phyloP scores from a whole-genome alignment of 2,888 invertebrate species.

The Cyclophora punctaria region DNA sequence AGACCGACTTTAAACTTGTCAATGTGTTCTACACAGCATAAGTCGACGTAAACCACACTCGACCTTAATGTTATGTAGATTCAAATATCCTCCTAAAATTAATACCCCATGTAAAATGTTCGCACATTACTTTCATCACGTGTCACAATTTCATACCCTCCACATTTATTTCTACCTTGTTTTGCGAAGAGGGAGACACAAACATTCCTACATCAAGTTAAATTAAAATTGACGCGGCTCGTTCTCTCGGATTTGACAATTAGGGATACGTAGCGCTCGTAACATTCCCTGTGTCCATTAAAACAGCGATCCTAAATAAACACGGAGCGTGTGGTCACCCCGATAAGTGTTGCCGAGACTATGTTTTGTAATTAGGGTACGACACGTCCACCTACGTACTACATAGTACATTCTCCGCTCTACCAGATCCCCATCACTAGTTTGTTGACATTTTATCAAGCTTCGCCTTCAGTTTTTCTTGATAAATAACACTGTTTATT shows the following conservation, averaged over 20 bases:
- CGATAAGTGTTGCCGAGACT: slow-evolving; percentile 59
- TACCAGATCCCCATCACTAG: too few relatives aligned
- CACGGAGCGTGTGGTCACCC: slow-evolving; percentile 53
- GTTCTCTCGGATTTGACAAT: slow-evolving; percentile 47
- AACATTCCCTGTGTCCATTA: slow-evolving; percentile 60
- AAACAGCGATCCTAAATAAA: slow-evolving; percentile 68
- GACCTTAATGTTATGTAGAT: neutral
- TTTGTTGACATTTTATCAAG: too few relatives aligned
- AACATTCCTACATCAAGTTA: slow-evolving; percentile 16
- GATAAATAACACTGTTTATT: too few relatives aligned
- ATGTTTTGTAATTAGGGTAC: slow-evolving; percentile 50
- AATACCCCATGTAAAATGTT: slow-evolving; percentile 16
- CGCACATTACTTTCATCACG: slow-evolving; percentile 20
- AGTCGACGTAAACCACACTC: slow-evolving; percentile 1
- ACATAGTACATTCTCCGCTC: too few relatives aligned
- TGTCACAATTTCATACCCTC: slow-evolving; percentile 20
- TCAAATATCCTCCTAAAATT: slow-evolving; percentile 12
- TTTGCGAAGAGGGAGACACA: slow-evolving; percentile 14
- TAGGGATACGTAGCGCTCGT: slow-evolving; percentile 42
- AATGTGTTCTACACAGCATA: neutral
- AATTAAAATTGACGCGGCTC: slow-evolving; percentile 25
- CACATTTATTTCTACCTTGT: slow-evolving; percentile 22
- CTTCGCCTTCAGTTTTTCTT: too few relatives aligned
- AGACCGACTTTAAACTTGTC: too few relatives aligned
- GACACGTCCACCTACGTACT: slow-evolving; percentile 6